These are phyloP conservation scores for Amphimedon queenslandica DNA, from an alignment of 37 sponge, comb jelly and placozoan species.

Conservation along the genomic window DNA sequence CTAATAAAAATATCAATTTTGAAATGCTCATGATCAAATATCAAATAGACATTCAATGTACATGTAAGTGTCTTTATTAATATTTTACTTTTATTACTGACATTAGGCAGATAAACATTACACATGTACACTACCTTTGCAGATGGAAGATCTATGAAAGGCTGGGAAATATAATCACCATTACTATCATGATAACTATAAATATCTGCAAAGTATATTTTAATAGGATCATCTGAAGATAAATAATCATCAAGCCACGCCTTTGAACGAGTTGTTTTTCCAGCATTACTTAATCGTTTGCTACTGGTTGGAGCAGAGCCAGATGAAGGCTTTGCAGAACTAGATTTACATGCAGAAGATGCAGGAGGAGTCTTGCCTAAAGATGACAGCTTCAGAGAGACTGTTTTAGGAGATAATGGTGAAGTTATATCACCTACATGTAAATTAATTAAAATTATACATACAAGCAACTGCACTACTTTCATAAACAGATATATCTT, in stretches of 20 bases:
- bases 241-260: conserved; percentile 46
- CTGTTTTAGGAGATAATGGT: conserved; percentile 5
- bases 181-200: conserved; percentile 34
- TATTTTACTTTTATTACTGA: too few relatives aligned
- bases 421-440: background rate
- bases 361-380: background rate
- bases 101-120: too few relatives aligned
- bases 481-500: background rate
- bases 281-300: too few relatives aligned
- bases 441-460: background rate
- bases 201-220: conserved; percentile 37
- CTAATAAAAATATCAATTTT: too few relatives aligned
- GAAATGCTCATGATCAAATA: too few relatives aligned
- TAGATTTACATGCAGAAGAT: background rate
- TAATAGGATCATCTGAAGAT: conserved; percentile 35
- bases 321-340: background rate
- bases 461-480: background rate
- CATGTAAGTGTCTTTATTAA: too few relatives aligned
- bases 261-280: conserved; percentile 40
- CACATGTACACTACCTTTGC: conserved; percentile 23
- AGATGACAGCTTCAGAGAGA: background rate
- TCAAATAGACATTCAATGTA: too few relatives aligned
- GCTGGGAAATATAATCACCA: conserved; percentile 49
- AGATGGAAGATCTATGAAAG: conserved; percentile 58
- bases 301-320: background rate